Evolutionary conservation across 2,797 vertebrate genomes (phyloP).

Genomic region (Neopelma chrysocephalum): DNA sequence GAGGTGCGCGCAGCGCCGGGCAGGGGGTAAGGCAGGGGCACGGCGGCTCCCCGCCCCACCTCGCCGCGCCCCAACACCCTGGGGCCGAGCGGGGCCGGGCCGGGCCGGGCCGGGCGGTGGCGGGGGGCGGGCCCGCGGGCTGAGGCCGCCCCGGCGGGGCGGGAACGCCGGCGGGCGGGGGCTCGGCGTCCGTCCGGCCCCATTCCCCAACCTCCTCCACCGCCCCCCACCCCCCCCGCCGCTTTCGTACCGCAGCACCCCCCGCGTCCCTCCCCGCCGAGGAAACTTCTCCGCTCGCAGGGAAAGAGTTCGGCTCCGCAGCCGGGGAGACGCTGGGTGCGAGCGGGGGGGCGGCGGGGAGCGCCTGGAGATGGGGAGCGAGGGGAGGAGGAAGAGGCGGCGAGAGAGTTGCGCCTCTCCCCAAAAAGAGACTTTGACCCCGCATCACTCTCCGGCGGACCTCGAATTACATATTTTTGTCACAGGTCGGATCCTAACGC

Average conservation of each 20-base stretch:
- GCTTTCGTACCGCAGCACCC: not conserved
- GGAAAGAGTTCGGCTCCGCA: slow-evolving; percentile 15
- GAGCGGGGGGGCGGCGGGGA: not conserved
- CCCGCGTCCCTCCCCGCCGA: slow-evolving; percentile 12
- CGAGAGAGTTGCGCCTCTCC: slow-evolving; percentile 42
- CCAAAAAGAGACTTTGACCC: slow-evolving; percentile 69
- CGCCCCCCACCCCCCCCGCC: not conserved
- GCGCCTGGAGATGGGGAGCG: not conserved
- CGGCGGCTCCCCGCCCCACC: not conserved
- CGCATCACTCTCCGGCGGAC: slow-evolving; percentile 44
- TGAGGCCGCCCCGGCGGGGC: not conserved
- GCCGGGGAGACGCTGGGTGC: not conserved
- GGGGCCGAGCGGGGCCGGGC: not conserved
- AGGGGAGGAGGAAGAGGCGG: not conserved
- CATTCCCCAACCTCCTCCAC: not conserved
- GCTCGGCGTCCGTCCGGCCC: not conserved
- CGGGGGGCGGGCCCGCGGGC: not conserved
- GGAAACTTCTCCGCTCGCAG: slow-evolving; percentile 59
- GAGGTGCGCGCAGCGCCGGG: no score
- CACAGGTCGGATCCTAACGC: slow-evolving; percentile 8
- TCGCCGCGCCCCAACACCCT: slow-evolving; percentile 14
- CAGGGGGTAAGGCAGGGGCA: not conserved
- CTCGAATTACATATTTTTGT: slow-evolving; percentile 41
- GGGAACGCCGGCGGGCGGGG: not conserved
- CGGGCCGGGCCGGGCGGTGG: not conserved